phyloP scores from a whole-genome alignment of 2,113 vertebrate genomes.

The Poicephalus meyeri region DNA sequence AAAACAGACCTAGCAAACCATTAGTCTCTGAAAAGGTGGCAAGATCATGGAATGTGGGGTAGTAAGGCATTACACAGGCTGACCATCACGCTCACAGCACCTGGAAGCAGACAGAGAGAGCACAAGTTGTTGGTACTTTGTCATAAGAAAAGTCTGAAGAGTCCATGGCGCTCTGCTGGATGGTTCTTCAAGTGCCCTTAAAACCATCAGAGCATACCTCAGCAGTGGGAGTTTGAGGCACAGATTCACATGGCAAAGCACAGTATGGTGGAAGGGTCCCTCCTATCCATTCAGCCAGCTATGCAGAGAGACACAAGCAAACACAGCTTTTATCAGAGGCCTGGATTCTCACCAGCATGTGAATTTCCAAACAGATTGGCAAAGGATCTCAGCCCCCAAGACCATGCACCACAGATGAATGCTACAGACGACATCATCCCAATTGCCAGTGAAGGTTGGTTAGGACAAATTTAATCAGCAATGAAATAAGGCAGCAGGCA shows the following conservation, averaged over 20 bases:
- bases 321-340: not conserved
- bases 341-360: not conserved
- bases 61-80: not conserved
- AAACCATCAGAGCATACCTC: not conserved
- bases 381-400: not conserved
- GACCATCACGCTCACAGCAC: not conserved
- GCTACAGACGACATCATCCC: not conserved
- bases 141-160: not conserved
- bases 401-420: not conserved
- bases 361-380: not conserved
- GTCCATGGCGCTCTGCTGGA: accelerated
- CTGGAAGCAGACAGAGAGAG: not conserved
- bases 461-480: not conserved
- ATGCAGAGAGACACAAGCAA: accelerated
- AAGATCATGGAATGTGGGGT: not conserved
- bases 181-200: not conserved
- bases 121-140: not conserved
- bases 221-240: not conserved
- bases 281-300: not conserved
- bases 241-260: accelerated
- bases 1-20: not conserved
- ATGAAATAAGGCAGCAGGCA: not conserved
- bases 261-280: not conserved
- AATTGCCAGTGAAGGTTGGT: not conserved
- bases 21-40: not conserved